Conservation (phyloP, 2,888 invertebrate genomes). For the Cheilosia pagana region DNA sequence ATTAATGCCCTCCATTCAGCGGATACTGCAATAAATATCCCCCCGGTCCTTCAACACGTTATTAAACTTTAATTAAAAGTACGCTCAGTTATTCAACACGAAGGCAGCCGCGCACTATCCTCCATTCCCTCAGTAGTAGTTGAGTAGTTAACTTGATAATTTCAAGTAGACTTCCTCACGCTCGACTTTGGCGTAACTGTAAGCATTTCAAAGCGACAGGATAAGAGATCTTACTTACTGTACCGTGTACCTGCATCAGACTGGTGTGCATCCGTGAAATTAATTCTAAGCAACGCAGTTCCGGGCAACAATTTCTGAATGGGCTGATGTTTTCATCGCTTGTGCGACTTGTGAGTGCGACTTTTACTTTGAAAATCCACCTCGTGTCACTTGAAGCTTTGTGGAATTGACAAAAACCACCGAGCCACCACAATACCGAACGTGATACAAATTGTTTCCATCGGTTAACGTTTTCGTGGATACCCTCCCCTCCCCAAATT, state of each 20-base stretch:
- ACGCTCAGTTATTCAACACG: conserved; percentile 30
- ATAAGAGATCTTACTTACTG: conserved; percentile 34
- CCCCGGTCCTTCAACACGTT: conserved; percentile 66
- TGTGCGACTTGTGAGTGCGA: conserved; percentile 8
- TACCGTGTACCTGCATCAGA: neutral
- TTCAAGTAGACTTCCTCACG: conserved; percentile 46
- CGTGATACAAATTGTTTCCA: conserved; percentile 43
- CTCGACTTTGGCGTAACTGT: neutral
- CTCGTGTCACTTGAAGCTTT: neutral
- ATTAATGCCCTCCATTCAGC: neutral
- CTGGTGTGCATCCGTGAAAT: neutral
- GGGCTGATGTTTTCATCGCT: conserved; percentile 16
- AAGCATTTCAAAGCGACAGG: conserved; percentile 2
- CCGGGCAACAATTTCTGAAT: neutral
- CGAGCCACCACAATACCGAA: conserved; percentile 1
- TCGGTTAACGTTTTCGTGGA: too few relatives aligned
- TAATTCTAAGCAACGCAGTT: conserved; percentile 14
- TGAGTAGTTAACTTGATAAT: conserved; percentile 66
- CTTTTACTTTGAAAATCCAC: conserved; percentile 4
- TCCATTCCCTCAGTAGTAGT: conserved; percentile 32
- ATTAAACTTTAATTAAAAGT: conserved; percentile 71
- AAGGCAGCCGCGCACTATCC: neutral
- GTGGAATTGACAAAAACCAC: conserved; percentile 26
- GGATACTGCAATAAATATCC: conserved; percentile 50
- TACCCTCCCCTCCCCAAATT: too few relatives aligned